Percentiles rank a stretch among this genome's conserved stretches.
Conservation (phyloP, 1,140 invertebrate genomes). For the Penaeus vannamei region DNA sequence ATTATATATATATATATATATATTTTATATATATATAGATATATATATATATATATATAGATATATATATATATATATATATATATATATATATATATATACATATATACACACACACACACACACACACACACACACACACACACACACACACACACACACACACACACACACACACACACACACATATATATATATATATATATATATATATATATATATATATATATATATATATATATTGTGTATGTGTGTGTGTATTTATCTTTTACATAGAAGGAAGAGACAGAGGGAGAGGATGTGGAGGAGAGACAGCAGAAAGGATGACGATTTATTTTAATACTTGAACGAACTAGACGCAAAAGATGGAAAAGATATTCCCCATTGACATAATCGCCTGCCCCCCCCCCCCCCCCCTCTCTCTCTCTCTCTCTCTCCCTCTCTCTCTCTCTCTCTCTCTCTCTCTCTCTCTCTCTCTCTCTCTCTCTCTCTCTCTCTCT, state of each 20-base stretch:
- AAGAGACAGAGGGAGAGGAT: background rate
- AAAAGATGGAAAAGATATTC: background rate
- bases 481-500: background rate
- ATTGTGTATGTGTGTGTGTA: background rate
- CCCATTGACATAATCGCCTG: background rate
- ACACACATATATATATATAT: conserved; percentile 19
- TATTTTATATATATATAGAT: background rate
- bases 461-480: no score
- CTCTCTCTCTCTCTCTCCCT: no score
- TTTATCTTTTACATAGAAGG: background rate
- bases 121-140: background rate
- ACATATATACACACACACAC: background rate
- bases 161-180: background rate
- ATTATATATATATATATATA: conserved; percentile 32
- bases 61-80: background rate
- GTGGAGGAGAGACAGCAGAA: background rate
- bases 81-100: conserved; percentile 23
- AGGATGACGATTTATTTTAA: no score
- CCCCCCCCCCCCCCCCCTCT: no score
- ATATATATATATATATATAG: background rate
- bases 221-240: conserved; percentile 30
- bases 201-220: conserved; percentile 34
- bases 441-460: no score
- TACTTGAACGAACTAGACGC: background rate
- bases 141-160: background rate